Conservation (phyloP, 2,113 vertebrate genomes). For the Laticauda colubrina region DNA sequence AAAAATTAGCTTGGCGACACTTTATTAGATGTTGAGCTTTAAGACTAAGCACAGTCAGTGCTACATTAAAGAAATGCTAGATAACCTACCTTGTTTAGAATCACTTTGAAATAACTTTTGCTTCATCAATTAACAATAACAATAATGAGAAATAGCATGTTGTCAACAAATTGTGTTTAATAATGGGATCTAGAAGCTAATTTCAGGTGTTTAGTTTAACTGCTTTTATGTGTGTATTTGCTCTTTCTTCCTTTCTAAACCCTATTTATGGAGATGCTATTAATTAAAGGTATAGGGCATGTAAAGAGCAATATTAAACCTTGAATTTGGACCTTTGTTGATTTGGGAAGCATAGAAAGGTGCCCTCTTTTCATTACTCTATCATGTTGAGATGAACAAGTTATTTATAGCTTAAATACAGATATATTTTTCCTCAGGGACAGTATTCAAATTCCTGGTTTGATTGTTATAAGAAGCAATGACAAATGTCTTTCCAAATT, state of each 20-base stretch:
- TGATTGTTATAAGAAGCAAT: not conserved
- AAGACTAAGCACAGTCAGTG: slow-evolving; percentile 9
- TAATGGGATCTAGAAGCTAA: slow-evolving; percentile 37
- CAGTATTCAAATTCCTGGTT: not conserved
- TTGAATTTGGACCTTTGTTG: not conserved
- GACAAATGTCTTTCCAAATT: not conserved
- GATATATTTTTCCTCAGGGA: not conserved
- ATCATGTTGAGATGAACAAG: not conserved
- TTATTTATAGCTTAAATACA: not conserved
- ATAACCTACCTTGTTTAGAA: not conserved
- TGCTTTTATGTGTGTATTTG: slow-evolving; percentile 19
- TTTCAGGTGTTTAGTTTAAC: slow-evolving; percentile 28
- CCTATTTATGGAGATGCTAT: not conserved
- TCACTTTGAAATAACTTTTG: not conserved
- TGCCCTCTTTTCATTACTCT: not conserved
- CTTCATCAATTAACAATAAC: slow-evolving; percentile 1
- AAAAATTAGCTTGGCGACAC: slow-evolving; percentile 43
- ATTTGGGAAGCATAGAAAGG: not conserved
- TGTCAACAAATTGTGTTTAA: slow-evolving; percentile 21
- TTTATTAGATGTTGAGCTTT: slow-evolving; percentile 27
- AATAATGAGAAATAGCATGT: not conserved
- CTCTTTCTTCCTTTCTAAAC: not conserved
- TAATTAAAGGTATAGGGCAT: not conserved
- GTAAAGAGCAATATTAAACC: not conserved
- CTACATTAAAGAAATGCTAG: slow-evolving; percentile 9